A percentile compares a stretch with the other conserved stretches of the same genome.
Evolutionary conservation across 2,797 vertebrate species (phyloP).

Genomic region (Argya squamiceps): DNA sequence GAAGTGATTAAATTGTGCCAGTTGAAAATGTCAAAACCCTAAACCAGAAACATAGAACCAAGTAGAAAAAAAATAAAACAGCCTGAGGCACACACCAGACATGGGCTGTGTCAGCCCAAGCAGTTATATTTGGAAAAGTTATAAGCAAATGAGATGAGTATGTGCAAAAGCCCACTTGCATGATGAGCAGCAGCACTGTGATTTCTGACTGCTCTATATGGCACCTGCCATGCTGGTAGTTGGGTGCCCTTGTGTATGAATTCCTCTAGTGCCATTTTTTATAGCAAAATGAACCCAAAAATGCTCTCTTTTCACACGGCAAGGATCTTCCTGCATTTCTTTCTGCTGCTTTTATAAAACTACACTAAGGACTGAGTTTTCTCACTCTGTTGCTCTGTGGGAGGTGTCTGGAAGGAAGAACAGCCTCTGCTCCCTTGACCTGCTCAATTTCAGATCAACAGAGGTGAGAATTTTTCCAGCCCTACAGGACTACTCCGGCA

Average conservation of each 20-base stretch:
- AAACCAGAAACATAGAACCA: background rate
- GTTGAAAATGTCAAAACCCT: constrained; percentile 37
- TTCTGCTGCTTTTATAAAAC: background rate
- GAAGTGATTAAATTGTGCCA: background rate
- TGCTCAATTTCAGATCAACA: background rate
- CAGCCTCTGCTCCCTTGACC: background rate
- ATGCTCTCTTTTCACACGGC: background rate
- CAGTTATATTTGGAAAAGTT: background rate
- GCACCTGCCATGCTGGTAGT: accelerated
- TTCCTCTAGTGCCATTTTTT: background rate
- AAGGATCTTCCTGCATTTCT: background rate
- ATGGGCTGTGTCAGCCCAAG: background rate
- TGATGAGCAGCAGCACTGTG: background rate
- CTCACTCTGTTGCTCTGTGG: accelerated
- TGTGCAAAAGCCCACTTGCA: background rate
- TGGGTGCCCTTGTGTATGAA: background rate
- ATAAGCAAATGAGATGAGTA: background rate
- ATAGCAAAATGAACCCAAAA: background rate
- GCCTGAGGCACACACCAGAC: constrained; percentile 20
- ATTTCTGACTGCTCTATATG: background rate
- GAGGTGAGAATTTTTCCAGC: background rate
- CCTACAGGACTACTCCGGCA: background rate
- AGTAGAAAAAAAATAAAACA: background rate
- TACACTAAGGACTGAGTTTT: background rate
- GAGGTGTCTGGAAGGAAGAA: background rate